Evolutionary conservation across 2,113 vertebrate genomes (phyloP).

Genomic region (Apodemus speciosus): DNA sequence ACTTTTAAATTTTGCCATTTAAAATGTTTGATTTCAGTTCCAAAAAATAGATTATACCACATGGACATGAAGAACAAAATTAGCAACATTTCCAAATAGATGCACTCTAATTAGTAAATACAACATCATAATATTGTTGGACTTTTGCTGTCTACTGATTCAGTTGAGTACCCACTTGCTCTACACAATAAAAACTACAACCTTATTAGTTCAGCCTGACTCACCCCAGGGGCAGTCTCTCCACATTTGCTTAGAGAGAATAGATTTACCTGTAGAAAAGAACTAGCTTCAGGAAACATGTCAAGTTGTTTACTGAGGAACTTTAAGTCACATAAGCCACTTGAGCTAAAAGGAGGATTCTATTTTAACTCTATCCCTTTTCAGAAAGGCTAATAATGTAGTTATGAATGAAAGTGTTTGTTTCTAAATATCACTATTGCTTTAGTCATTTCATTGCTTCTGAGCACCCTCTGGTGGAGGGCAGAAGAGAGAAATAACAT

Average conservation of each 20-base stretch:
- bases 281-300: not conserved
- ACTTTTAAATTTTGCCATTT: conserved; percentile 1
- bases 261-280: conserved; percentile 1
- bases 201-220: not conserved
- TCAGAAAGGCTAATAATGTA: conserved; percentile 22
- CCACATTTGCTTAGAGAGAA: conserved; percentile 23
- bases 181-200: conserved; percentile 13
- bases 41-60: not conserved
- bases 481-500: conserved; percentile 61
- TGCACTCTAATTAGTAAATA: conserved; percentile 21
- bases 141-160: conserved; percentile 33
- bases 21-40: conserved; percentile 21
- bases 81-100: conserved; percentile 42
- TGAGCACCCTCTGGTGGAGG: conserved; percentile 75
- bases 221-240: not conserved
- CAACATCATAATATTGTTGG: conserved; percentile 3
- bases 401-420: conserved; percentile 49
- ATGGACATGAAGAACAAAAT: conserved; percentile 19
- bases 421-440: not conserved
- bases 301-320: conserved; percentile 43
- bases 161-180: not conserved
- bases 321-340: conserved; percentile 33
- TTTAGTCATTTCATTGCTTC: conserved; percentile 65
- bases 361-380: conserved; percentile 48
- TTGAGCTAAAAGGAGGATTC: conserved; percentile 40